Conservation (phyloP, 2,797 vertebrate genomes). For the Cyprinella venusta region DNA sequence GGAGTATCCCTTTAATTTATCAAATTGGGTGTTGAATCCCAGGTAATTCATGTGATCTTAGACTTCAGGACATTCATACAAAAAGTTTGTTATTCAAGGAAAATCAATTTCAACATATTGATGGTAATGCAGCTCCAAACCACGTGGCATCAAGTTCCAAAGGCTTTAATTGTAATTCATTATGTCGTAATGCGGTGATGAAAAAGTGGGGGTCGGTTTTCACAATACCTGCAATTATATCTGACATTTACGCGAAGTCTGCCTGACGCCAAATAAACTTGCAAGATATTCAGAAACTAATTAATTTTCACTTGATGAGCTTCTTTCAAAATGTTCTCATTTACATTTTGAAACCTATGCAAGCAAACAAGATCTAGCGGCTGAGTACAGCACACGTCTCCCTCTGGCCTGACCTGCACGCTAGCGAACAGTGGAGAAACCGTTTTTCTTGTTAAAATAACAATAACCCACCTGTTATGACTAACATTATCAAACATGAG, state of each 20-base stretch:
- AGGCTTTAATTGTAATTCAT: conserved; percentile 47
- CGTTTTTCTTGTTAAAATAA: conserved; percentile 16
- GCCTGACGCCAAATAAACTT: conserved; percentile 53
- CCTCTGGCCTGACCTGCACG: conserved; percentile 29
- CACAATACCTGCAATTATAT: conserved; percentile 63
- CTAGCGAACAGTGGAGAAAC: conserved; percentile 8
- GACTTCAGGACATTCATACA: neutral
- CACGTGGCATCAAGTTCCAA: conserved; percentile 7
- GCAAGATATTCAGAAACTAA: conserved; percentile 65
- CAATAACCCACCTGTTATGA: conserved; percentile 10
- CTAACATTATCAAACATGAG: neutral
- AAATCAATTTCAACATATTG: neutral
- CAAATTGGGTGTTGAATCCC: neutral
- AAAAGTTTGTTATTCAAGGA: neutral
- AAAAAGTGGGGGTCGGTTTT: conserved; percentile 33
- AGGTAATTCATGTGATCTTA: neutral
- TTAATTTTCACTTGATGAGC: conserved; percentile 75
- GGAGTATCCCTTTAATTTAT: too few relatives aligned
- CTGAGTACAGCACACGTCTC: conserved; percentile 71
- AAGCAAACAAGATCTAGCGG: conserved; percentile 72
- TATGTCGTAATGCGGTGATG: conserved; percentile 13
- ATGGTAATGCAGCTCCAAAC: conserved; percentile 18
- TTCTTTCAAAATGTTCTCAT: conserved; percentile 75
- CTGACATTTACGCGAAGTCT: conserved; percentile 65
- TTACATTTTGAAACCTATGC: conserved; percentile 78